phyloP scores from a whole-genome alignment of 2,113 vertebrate genomes.

The Gymnorhina tibicen region DNA sequence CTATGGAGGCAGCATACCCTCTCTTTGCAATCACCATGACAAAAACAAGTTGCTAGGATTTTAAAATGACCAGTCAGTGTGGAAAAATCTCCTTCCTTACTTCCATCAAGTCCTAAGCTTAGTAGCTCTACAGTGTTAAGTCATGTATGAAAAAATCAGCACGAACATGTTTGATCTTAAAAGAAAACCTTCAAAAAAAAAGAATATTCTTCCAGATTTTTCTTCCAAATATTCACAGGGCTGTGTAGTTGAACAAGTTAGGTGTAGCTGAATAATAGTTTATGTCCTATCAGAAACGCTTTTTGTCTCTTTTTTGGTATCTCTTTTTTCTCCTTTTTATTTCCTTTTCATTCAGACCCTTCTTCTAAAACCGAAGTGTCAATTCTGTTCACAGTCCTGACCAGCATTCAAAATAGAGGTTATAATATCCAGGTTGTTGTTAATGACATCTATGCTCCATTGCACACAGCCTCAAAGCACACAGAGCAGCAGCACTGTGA shows the following conservation, averaged over 20 bases:
- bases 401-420: neutral
- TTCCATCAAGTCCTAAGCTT: neutral
- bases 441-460: neutral
- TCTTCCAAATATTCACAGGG: neutral
- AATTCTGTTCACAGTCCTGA: neutral
- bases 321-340: fast-evolving
- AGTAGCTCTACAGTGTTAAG: neutral
- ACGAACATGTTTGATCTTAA: neutral
- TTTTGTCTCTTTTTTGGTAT: neutral
- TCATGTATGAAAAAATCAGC: neutral
- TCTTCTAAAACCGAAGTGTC: neutral
- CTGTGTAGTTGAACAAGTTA: neutral
- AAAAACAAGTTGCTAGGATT: neutral
- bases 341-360: neutral
- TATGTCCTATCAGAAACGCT: neutral
- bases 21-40: neutral
- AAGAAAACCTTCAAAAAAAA: neutral
- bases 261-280: neutral
- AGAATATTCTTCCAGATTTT: neutral
- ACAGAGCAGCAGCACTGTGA: neutral
- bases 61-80: neutral
- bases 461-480: neutral
- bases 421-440: neutral
- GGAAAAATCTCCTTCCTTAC: neutral
- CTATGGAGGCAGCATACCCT: neutral